These are phyloP conservation scores for Napeogenes inachia DNA, from an alignment of 2,888 invertebrate species.

Conservation along the genomic window DNA sequence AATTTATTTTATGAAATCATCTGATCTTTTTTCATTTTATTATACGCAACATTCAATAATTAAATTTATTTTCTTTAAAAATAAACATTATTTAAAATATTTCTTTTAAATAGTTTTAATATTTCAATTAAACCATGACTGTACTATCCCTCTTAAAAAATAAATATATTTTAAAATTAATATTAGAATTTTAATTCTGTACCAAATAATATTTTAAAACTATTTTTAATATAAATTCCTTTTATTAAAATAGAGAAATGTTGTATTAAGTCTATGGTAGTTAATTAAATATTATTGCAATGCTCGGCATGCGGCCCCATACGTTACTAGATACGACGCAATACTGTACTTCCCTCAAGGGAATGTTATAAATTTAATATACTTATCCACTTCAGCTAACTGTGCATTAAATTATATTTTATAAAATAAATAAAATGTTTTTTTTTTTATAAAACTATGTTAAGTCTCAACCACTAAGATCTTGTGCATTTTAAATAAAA, in stretches of 20 bases:
- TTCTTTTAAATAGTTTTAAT: no score
- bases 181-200: neutral
- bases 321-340: conserved; percentile 43
- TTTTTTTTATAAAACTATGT: no score
- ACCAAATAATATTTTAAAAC: neutral
- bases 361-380: conserved; percentile 16
- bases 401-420: no score
- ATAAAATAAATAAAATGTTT: no score
- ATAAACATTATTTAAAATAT: no score
- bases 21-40: neutral
- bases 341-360: conserved; percentile 26
- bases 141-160: no score
- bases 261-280: conserved; percentile 22
- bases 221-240: conserved; percentile 7
- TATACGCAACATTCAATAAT: no score
- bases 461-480: no score
- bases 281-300: conserved; percentile 33
- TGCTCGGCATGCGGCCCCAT: conserved; percentile 43
- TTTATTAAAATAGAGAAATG: conserved; percentile 3
- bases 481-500: no score
- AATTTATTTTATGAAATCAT: neutral
- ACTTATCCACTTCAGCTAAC: no score
- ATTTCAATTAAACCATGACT: no score
- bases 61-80: neutral
- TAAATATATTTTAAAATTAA: neutral